Conservation (phyloP, 2,888 invertebrate genomes). For the Antheraea assamensis region DNA sequence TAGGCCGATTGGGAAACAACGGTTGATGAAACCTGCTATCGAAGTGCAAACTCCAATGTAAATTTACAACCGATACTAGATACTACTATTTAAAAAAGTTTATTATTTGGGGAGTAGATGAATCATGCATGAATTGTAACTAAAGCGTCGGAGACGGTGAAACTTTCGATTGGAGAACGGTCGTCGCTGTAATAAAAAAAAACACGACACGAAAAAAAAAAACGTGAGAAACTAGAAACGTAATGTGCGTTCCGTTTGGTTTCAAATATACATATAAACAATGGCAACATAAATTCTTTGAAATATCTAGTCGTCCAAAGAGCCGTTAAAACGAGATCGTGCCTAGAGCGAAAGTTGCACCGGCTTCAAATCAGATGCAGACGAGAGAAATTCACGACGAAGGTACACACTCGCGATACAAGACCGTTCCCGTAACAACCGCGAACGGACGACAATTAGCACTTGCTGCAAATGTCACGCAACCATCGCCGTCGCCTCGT, state of each 20-base stretch:
- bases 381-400: conserved; percentile 59
- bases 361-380: conserved; percentile 68
- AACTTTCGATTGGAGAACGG: conserved; percentile 6
- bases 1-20: conserved; percentile 62
- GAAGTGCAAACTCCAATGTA: conserved; percentile 13
- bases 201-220: not conserved
- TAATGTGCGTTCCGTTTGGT: conserved; percentile 9
- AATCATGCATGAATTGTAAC: not conserved
- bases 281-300: conserved; percentile 14
- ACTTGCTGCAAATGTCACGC: conserved; percentile 71
- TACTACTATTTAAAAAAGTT: not conserved
- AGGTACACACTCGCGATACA: conserved; percentile 62
- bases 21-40: conserved; percentile 41
- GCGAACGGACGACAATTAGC: conserved; percentile 66
- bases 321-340: conserved; percentile 65
- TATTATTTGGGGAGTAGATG: too few relatives aligned
- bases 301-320: conserved; percentile 10
- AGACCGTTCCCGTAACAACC: conserved; percentile 58
- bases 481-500: conserved; percentile 39
- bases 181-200: not conserved
- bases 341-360: conserved; percentile 69
- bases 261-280: conserved; percentile 16
- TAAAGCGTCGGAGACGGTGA: not conserved
- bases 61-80: conserved; percentile 5
- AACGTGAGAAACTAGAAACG: conserved; percentile 12